Conservation (phyloP, 1,140 invertebrate genomes). For the Sinella curviseta region DNA sequence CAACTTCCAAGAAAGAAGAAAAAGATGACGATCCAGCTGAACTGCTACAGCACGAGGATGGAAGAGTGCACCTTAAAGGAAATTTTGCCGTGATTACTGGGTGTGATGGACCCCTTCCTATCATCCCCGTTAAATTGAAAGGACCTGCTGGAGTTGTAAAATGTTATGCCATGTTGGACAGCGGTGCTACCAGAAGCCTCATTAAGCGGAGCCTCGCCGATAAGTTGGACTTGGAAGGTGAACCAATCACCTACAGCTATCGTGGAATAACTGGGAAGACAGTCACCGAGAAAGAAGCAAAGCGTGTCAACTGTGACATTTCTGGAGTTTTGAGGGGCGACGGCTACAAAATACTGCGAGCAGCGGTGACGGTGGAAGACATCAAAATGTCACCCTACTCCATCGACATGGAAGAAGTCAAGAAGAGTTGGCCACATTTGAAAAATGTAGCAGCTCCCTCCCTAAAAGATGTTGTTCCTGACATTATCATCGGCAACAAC, state of each 20-base stretch:
- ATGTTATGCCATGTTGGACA: constrained; percentile 22
- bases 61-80: neutral
- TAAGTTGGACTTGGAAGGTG: neutral
- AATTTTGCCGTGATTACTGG: neutral
- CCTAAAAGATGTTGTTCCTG: constrained; percentile 3
- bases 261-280: neutral
- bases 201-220: neutral
- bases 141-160: neutral
- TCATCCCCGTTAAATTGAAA: constrained; percentile 25
- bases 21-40: neutral
- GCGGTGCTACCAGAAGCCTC: neutral
- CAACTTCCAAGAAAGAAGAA: neutral
- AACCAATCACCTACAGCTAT: neutral
- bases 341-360: neutral
- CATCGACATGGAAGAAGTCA: neutral
- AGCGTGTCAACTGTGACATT: neutral
- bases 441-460: neutral
- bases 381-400: constrained; percentile 11
- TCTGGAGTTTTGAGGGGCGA: neutral
- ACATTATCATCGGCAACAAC: constrained; percentile 30
- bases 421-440: constrained; percentile 8
- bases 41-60: too few species aligned
- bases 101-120: neutral
- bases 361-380: neutral
- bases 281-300: neutral